Evolutionary conservation across 2,888 invertebrate genomes (phyloP), one percentile per base, ranked within the genome.

Genomic region (Hypselothyrea guttata): DNA sequence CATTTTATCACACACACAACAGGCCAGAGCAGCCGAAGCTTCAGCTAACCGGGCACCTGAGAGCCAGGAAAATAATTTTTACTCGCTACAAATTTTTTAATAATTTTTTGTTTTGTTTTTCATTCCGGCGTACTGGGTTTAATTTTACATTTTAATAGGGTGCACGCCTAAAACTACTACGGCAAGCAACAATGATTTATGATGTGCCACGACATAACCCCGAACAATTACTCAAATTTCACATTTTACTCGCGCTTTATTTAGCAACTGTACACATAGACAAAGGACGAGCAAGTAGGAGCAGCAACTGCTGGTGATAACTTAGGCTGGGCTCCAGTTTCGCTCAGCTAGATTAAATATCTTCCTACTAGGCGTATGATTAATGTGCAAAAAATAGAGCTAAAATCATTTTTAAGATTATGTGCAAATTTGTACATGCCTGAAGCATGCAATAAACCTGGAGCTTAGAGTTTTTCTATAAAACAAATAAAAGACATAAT

Each of bases 181-280:
- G 5, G 22, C 22, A 22, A 86, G 61, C 65, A 82, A 31, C 71
- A n/a, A 75, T 86, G 88, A 86, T 87, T 86, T 86, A 86, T 86
- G 87, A 84, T 78, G 59, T 74, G 63, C 49, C 63, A 68, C 51
- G 63, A 64, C 66, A 69, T 60, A 68, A 71, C 81, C 73, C 71
- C 54, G 58, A 68, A 79, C 86, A 87, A 88, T 87, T 88, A 88
- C 84, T 88, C 87, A 87, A 87, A 83, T 76, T 81, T 84, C 71
- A 83, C 73, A 76, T 73, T 82, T 57, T 63, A 22, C 22, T 58
- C 55, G 54, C 59, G 47, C 41, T 47, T 60, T 51, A 57, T 47
- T 57, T 64, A 48, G 57, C 56, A 34, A 66, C 45, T 38, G 69
- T 31, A 41, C 54, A 64, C 70, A 69, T 70, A 54, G 70, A 70